phyloP scores from a whole-genome alignment of 2,888 invertebrate species.

The Amphiduros pacificus region DNA sequence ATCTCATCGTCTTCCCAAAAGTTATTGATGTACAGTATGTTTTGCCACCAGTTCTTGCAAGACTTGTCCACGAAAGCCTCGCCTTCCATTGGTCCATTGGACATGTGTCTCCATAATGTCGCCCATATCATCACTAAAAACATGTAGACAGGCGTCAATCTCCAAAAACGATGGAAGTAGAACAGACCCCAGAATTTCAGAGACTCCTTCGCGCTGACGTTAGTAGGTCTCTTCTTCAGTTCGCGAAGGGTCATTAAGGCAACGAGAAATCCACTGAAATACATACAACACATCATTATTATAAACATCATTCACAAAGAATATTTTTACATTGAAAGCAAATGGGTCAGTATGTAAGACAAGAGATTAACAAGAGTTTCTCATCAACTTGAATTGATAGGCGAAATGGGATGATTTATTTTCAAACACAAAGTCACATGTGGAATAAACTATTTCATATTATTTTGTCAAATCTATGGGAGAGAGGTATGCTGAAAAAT shows the following conservation, averaged over 20 bases:
- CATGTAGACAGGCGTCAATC: not conserved
- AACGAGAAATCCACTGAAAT: not conserved
- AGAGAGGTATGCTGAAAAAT: no score
- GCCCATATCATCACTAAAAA: not conserved
- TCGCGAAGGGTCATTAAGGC: not conserved
- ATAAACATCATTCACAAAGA: no score
- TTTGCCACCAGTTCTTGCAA: not conserved
- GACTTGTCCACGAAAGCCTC: not conserved
- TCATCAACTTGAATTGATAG: no score
- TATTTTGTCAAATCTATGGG: no score
- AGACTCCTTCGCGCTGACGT: no score
- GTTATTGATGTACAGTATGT: not conserved
- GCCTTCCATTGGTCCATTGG: not conserved
- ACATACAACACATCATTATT: no score
- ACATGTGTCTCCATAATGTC: not conserved
- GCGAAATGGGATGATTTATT: no score
- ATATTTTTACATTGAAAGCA: no score
- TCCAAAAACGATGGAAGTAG: not conserved
- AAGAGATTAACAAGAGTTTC: no score
- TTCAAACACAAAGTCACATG: no score
- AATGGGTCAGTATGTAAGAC: no score
- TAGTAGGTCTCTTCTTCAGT: not conserved
- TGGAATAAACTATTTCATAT: no score
- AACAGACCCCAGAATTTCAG: not conserved
- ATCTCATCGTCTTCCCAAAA: not conserved